These are phyloP conservation scores for Cephus pulcher DNA, from an alignment of 2,888 invertebrate species.

Conservation along the genomic window DNA sequence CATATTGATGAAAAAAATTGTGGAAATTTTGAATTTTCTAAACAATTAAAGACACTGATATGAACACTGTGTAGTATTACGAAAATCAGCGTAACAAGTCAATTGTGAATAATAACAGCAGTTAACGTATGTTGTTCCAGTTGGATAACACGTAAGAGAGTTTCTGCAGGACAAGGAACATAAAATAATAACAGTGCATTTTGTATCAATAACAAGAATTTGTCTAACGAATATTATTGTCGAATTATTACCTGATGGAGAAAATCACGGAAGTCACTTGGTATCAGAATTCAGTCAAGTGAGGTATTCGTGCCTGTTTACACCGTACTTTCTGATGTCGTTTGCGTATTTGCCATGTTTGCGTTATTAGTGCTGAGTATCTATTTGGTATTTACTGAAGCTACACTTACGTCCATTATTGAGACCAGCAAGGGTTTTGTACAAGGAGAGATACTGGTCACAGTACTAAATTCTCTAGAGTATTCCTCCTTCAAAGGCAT, in stretches of 20 bases:
- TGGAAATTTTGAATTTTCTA: background rate
- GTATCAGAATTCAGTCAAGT: background rate
- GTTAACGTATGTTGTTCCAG: background rate
- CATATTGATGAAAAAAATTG: background rate
- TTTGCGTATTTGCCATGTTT: background rate
- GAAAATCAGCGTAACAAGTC: background rate
- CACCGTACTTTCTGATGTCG: background rate
- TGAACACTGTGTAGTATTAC: background rate
- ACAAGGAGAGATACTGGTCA: constrained; percentile 38
- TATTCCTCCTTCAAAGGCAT: constrained; percentile 47
- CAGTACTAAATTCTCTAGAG: constrained; percentile 22
- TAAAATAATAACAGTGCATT: background rate
- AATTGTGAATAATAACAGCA: background rate
- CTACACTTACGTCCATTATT: constrained; percentile 28
- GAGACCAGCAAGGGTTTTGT: constrained; percentile 41
- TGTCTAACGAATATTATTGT: no score
- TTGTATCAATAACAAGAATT: no score
- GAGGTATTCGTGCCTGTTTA: background rate
- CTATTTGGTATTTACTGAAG: constrained; percentile 6
- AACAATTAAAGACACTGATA: background rate
- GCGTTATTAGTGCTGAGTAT: background rate
- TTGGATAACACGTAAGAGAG: background rate
- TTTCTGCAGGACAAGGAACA: background rate
- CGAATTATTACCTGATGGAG: no score
- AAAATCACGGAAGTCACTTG: background rate